Conservation (phyloP, 2,113 vertebrate genomes). For the Cyphomyrus plagiostoma region DNA sequence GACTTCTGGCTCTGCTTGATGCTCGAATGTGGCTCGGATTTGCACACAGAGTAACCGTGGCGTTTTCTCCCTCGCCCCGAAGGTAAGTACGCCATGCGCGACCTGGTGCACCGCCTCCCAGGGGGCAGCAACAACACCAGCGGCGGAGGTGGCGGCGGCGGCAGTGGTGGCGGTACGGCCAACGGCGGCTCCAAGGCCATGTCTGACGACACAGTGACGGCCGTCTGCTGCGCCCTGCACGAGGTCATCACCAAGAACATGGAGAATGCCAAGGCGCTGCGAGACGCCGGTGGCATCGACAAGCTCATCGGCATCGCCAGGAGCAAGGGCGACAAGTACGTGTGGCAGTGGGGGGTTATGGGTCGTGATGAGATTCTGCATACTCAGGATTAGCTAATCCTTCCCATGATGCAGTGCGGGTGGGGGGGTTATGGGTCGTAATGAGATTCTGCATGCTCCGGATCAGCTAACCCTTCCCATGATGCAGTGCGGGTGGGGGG, state of each 20-base stretch:
- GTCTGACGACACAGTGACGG: conserved; percentile 91
- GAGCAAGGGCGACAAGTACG: conserved; percentile 97
- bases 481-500: background rate
- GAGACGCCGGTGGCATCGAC: conserved; percentile 91
- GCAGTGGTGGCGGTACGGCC: conserved; percentile 46
- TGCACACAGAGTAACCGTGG: background rate
- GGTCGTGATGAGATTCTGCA: background rate
- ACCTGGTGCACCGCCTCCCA: conserved; percentile 88
- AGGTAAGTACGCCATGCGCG: conserved; percentile 95
- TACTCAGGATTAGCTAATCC: background rate
- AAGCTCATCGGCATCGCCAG: conserved; percentile 90
- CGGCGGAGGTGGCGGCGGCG: conserved; percentile 24
- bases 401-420: background rate
- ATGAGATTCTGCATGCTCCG: background rate
- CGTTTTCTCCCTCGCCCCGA: background rate
- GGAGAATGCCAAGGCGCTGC: conserved; percentile 97
- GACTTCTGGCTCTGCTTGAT: background rate
- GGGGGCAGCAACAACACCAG: conserved; percentile 79
- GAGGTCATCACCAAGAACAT: conserved; percentile 98
- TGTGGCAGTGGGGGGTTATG: conserved; percentile 14
- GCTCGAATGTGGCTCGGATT: background rate
- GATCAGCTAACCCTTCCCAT: background rate
- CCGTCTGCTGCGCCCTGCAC: conserved; percentile 89
- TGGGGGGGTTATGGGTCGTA: background rate
- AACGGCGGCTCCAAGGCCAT: conserved; percentile 81